A percentile compares a stretch with the other conserved stretches of the same genome.
phyloP scores from a whole-genome alignment of 2,113 vertebrate genomes.

The Clupea harengus region DNA sequence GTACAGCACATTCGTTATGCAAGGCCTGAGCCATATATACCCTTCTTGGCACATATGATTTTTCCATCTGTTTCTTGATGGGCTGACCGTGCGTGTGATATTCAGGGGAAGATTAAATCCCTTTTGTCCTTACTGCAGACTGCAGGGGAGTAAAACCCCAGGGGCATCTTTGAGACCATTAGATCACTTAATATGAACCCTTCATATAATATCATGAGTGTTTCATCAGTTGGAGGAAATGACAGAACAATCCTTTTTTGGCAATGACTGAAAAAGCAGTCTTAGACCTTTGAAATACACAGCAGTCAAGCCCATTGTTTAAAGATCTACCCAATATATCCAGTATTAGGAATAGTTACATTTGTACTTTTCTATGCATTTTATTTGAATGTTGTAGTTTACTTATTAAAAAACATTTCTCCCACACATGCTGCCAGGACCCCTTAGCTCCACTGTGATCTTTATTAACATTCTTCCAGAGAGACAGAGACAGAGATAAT shows the following conservation, averaged over 20 bases:
- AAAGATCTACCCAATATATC: not conserved
- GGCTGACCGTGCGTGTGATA: constrained; percentile 35
- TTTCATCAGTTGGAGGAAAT: not conserved
- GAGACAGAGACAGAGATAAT: too few species aligned
- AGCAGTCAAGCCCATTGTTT: not conserved
- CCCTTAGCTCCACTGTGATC: not conserved
- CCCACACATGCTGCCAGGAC: not conserved
- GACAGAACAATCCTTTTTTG: not conserved
- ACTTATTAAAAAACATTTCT: not conserved
- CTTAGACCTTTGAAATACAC: not conserved
- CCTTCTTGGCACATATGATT: constrained; percentile 34
- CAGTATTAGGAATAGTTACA: not conserved
- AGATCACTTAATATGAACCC: not conserved
- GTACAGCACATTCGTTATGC: constrained; percentile 20
- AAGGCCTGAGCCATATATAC: constrained; percentile 53
- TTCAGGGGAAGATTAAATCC: not conserved
- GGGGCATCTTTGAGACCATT: not conserved
- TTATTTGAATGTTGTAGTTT: not conserved
- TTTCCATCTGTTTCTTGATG: constrained; percentile 36
- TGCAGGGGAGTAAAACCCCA: not conserved
- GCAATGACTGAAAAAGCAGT: not conserved
- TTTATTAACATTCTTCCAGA: not conserved
- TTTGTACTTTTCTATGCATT: not conserved
- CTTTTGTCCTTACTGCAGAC: not conserved
- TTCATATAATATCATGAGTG: not conserved